These are phyloP conservation scores for Ricordea florida DNA, from an alignment of 92 coral and sea anemone genomes.

Conservation along the genomic window DNA sequence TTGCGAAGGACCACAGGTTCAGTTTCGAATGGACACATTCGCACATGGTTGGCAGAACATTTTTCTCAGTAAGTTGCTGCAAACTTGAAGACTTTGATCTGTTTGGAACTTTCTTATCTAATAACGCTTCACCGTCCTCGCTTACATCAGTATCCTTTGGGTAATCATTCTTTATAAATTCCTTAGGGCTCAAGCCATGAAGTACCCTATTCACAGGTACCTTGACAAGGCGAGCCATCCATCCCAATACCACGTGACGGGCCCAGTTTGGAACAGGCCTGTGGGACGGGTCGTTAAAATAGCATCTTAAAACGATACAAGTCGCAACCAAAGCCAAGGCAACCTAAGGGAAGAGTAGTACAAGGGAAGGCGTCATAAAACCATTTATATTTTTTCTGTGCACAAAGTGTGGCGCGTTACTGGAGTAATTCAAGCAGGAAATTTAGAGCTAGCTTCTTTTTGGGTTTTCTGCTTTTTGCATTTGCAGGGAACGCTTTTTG, in stretches of 20 bases:
- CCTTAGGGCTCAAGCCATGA: slow-evolving; percentile 23
- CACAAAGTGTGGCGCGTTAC: no score
- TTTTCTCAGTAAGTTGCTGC: not conserved
- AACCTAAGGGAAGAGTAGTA: slow-evolving; percentile 61
- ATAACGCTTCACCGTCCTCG: not conserved
- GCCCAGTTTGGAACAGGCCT: slow-evolving; percentile 82
- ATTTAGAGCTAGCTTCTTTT: no score
- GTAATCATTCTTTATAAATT: not conserved
- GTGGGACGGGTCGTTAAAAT: slow-evolving; percentile 84
- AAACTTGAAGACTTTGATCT: not conserved
- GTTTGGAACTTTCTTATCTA: slow-evolving; percentile 22
- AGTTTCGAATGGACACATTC: slow-evolving; percentile 22
- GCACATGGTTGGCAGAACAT: not conserved
- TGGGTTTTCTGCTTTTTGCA: no score
- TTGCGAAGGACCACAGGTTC: no score
- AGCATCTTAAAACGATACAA: slow-evolving; percentile 74
- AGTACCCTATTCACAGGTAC: slow-evolving; percentile 38
- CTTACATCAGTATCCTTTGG: slow-evolving; percentile 1
- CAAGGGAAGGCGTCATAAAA: no score
- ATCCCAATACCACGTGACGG: slow-evolving; percentile 67
- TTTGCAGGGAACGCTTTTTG: no score
- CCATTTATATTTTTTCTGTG: no score
- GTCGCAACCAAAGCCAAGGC: slow-evolving; percentile 86
- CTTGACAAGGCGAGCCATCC: slow-evolving; percentile 80
- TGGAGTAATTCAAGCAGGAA: no score